Evolutionary conservation across 2,888 invertebrate genomes (phyloP).

Genomic region (Charanyca ferruginea): DNA sequence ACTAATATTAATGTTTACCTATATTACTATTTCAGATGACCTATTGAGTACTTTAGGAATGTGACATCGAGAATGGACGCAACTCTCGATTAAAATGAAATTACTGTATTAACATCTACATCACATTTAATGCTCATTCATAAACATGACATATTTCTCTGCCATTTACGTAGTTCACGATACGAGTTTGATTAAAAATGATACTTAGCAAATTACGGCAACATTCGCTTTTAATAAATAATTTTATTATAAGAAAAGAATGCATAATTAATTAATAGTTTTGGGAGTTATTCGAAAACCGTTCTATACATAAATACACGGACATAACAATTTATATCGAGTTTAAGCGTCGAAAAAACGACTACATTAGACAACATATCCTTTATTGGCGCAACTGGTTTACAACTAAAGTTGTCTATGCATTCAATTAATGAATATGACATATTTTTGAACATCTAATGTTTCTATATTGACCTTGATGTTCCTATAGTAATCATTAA

Average conservation of each 20-base stretch:
- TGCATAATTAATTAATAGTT: background rate
- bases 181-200: slow-evolving; percentile 8
- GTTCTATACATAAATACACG: background rate
- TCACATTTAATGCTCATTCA: background rate
- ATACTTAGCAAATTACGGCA: background rate
- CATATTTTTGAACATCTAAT: background rate
- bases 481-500: background rate
- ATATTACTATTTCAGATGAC: background rate
- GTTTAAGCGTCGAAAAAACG: background rate
- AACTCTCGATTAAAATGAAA: slow-evolving; percentile 6
- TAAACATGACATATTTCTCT: background rate
- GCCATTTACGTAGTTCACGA: slow-evolving; percentile 28
- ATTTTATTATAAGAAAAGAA: background rate
- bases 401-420: background rate
- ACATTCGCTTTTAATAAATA: background rate
- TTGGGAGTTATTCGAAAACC: background rate
- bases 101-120: slow-evolving; percentile 7
- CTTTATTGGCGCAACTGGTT: background rate
- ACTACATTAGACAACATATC: slow-evolving; percentile 1
- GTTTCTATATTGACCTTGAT: background rate
- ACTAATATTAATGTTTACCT: background rate
- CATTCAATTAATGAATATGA: background rate
- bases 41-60: slow-evolving; percentile 7
- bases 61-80: slow-evolving; percentile 1
- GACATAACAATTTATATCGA: background rate